Evolutionary conservation across 2,113 vertebrate genomes (phyloP), one percentile per base, ranked within the genome.

Genomic region (Ictidomys tridecemlineatus): DNA sequence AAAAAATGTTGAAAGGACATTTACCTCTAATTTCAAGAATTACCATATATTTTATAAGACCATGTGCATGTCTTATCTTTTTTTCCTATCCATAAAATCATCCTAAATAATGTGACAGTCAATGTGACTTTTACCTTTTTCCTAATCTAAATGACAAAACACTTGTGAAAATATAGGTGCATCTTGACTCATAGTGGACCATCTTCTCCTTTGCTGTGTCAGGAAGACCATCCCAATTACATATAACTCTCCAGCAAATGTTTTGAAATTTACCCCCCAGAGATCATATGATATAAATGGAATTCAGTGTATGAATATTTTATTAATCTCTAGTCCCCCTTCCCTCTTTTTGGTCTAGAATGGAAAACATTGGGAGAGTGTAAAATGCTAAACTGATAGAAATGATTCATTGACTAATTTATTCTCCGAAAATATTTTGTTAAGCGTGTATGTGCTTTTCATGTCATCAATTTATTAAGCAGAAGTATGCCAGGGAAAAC

Each of bases 241-340:
- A 94, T 32, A 88, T 61, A 0, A 18, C 48, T 96, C 65, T 91
- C 82, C 11, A 93, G 67, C 72, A 95, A 84, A 94, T 92, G 65
- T 84, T 97, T 97, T 94, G 65, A 97, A 97, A 97, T 95, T 92
- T 94, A 88, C 39, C 69, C 93, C 91, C 89, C 37, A 85, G 93
- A 96, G 96, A 80, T 85, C 58, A 96, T 89, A 89, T 94, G 61
- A 61, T 93, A 53, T 93, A 93, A 95, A 94, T 95, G 89, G 77
- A 58, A n/a, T 77, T 95, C 58, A 39, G 6, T 93, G 67, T 95
- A 88, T 95, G 93, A 91, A 94, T 95, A 96, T 95, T 91, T 83
- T 94, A 93, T 94, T 95, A 39, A 28, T 70, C 37, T 91, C 13
- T 65, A 24, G 24, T 51, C 24, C 61, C 37, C 74, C 26, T 5